Evolutionary conservation across 2,113 vertebrate genomes (phyloP), one percentile per base, ranked within the genome.

Genomic region (Trematomus loennbergii): DNA sequence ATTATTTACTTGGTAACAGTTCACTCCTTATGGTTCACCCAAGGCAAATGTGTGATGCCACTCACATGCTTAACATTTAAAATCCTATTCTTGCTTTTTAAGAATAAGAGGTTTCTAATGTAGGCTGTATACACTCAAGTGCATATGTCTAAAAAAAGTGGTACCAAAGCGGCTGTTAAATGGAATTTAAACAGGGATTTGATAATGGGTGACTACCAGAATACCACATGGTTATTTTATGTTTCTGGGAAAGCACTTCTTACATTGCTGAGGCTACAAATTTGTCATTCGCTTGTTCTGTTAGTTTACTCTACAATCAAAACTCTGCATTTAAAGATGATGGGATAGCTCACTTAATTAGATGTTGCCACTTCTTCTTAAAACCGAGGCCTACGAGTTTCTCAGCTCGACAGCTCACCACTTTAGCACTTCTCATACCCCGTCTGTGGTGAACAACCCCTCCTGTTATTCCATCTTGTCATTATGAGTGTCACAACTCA

Each of bases 291-390:
- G n/a, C 73, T 69, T 25, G 54, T 66, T 65, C 82, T 83, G 86
- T 89, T 78, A 52, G 79, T 91, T 88, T 87, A 87, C 86, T 80
- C 84, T 83, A 43, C 86, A 90, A 79, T 90, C 79, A 72, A 55
- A 89, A 75, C 81, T 75, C 63, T 71, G 73, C 77, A 6, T 76
- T 78, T 81, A 33, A 45, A 61, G 11, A 62, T 76, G 79, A 86
- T 72, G 79, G 81, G 77, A 82, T 72, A 13, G 78, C 40, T 74
- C 16, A 18, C 75, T 65, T 88, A 91, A 93, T 89, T 91, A 89
- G 83, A 90, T 1, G 83, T 63, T 89, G 61, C 73, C 55, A 46
- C 17, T 18, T 59, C 72, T 69, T 84, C 77, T 79, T 64, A 75
- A 85, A 79, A 55, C 60, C 53, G n/a, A 60, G 10, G 53, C 74